Base-by-base conservation (phyloP, 2,888 invertebrate species). In the Entomobrya multifasciata region DNA sequence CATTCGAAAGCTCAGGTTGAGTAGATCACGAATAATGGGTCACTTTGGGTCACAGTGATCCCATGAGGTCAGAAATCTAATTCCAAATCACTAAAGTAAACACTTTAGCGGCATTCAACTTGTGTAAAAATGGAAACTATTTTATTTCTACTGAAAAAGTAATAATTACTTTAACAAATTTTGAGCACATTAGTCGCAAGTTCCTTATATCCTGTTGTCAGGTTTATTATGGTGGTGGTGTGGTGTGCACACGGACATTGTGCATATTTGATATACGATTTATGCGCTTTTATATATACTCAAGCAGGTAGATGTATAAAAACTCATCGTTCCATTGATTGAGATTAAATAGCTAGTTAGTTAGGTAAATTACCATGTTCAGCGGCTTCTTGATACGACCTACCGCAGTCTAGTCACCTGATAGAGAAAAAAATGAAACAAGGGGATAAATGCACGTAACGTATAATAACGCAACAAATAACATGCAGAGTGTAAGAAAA, bases 301-400 rank as follows among this genome's bases (percentile, higher is more conserved):
- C 25, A 49, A 47, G 57, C 62, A 83, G 25, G 47, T 41, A 13
- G 36, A 65, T 72, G 72, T 70, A 87, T 77, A 81, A 77, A n/a
- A 82, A 87, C 87, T 87, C 81, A 82, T 87, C 82, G 82, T 87
- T 87, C 87, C 87, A 87, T 87, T 87, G 87, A 87, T 87, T 87
- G 87, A 87, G 87, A 87, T 87, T 87, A 87, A 87, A 87, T 87
- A 81, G 87, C 87, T 87, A 87, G 87, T 87, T 87, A 87, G 87
- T 87, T 87, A 77, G 87, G 82, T 81, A 82, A 87, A 87, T 87
- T 87, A 82, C 87, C 87, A 87, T 87, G 87, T 87, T 87, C 87
- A 87, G 87, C 87, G 87, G 87, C 87, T 87, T 87, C 87, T 87
- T 87, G 81, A 87, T 87, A 82, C 87, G 87, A 87, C 87, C 87